Evolutionary conservation across 2,113 vertebrate species (phyloP).

Genomic region (Mesembrinibis cayennensis): DNA sequence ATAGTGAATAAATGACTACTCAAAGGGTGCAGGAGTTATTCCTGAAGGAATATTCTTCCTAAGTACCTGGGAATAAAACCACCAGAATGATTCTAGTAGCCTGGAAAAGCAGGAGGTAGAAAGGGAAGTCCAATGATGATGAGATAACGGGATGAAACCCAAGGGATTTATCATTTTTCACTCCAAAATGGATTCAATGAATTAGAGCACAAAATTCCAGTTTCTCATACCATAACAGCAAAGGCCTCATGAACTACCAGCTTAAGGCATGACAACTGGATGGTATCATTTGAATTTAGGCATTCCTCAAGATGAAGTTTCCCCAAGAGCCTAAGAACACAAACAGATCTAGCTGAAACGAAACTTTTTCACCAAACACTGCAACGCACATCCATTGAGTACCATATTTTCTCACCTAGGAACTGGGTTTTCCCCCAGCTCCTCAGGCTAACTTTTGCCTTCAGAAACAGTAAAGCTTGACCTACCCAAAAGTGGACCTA

Average conservation of each 20-base stretch:
- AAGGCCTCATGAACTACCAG: background rate
- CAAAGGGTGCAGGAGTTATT: background rate
- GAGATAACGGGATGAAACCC: background rate
- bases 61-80: background rate
- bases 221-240: background rate
- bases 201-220: background rate
- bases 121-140: background rate
- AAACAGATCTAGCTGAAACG: background rate
- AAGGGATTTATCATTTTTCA: background rate
- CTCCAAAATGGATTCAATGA: background rate
- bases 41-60: background rate
- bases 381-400: background rate
- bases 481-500: background rate
- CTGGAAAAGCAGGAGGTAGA: background rate
- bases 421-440: background rate
- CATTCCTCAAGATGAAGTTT: background rate
- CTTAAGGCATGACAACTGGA: background rate
- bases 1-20: background rate
- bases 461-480: background rate
- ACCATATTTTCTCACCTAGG: background rate
- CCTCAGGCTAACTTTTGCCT: background rate
- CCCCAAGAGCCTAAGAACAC: background rate
- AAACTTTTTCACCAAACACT: background rate
- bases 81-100: background rate
- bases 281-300: background rate